Evolutionary conservation across 2,113 vertebrate genomes (phyloP).

Genomic region (Athene noctua): DNA sequence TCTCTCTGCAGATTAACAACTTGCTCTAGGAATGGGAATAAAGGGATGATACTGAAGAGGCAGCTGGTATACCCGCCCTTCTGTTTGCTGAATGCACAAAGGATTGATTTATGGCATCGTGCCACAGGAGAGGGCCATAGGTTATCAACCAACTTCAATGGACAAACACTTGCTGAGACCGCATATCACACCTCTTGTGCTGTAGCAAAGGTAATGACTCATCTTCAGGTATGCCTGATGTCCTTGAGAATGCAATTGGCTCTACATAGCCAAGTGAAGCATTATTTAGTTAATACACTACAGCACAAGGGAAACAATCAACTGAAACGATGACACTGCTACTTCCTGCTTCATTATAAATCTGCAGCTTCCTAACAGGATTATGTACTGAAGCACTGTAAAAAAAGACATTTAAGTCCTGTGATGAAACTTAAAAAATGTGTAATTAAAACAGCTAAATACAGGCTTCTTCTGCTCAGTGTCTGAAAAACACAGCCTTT

Average conservation of each 20-base stretch:
- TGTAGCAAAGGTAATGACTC: slow-evolving; percentile 36
- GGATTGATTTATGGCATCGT: slow-evolving; percentile 3
- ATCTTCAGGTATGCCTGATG: slow-evolving; percentile 16
- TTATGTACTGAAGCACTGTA: slow-evolving; percentile 24
- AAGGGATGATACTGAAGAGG: neutral
- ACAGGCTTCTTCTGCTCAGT: neutral
- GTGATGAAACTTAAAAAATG: neutral
- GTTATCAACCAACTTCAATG: slow-evolving; percentile 50
- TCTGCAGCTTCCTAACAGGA: slow-evolving; percentile 40
- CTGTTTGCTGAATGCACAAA: neutral
- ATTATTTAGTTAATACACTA: slow-evolving; percentile 28
- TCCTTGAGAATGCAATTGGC: slow-evolving; percentile 39
- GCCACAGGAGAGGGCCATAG: neutral
- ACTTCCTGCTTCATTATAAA: slow-evolving; percentile 44
- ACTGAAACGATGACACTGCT: slow-evolving; percentile 35
- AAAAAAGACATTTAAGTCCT: neutral
- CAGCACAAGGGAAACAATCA: slow-evolving; percentile 37
- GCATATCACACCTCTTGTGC: slow-evolving; percentile 13
- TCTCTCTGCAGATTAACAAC: neutral
- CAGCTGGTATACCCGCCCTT: neutral
- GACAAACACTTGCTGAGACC: slow-evolving; percentile 43
- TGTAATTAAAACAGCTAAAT: slow-evolving; percentile 3
- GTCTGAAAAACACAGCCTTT: neutral
- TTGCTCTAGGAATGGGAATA: neutral
- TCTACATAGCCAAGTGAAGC: slow-evolving; percentile 28